These are phyloP conservation scores for Campylorhamphus procurvoides DNA, from an alignment of 2,113 vertebrate species.

Conservation along the genomic window DNA sequence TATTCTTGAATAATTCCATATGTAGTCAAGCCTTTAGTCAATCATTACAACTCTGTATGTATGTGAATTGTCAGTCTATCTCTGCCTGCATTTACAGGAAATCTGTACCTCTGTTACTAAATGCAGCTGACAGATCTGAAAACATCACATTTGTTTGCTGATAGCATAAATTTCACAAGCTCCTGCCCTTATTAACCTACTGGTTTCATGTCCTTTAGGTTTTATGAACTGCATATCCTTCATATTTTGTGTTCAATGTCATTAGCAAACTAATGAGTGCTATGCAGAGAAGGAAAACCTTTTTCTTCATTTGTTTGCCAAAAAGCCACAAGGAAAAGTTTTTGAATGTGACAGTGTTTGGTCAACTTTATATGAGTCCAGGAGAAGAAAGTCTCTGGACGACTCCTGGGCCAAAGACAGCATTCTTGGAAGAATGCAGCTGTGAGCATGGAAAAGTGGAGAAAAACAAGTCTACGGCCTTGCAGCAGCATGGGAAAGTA, in stretches of 20 bases:
- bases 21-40: slow-evolving; percentile 24
- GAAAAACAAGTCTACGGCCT: no score
- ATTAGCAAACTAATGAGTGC: neutral
- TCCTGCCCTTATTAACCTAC: neutral
- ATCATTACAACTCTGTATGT: neutral
- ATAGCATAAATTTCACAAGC: neutral
- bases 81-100: neutral
- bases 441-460: no score
- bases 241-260: neutral
- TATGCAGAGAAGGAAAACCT: neutral
- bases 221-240: neutral
- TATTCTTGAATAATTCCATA: slow-evolving; percentile 30
- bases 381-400: neutral
- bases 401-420: no score
- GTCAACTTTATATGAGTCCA: neutral
- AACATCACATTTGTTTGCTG: neutral
- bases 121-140: slow-evolving; percentile 12
- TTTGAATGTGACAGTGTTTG: neutral
- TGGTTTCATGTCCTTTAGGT: neutral
- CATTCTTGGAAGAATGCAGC: no score
- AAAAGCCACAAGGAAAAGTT: neutral
- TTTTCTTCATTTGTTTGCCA: neutral
- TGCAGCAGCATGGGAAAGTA: no score
- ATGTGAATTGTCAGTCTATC: neutral
- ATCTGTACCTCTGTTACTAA: slow-evolving; percentile 6